A percentile compares a stretch with the other conserved stretches of the same genome.
phyloP scores from a whole-genome alignment of 2,888 invertebrate species.

The Tridacna crocea region DNA sequence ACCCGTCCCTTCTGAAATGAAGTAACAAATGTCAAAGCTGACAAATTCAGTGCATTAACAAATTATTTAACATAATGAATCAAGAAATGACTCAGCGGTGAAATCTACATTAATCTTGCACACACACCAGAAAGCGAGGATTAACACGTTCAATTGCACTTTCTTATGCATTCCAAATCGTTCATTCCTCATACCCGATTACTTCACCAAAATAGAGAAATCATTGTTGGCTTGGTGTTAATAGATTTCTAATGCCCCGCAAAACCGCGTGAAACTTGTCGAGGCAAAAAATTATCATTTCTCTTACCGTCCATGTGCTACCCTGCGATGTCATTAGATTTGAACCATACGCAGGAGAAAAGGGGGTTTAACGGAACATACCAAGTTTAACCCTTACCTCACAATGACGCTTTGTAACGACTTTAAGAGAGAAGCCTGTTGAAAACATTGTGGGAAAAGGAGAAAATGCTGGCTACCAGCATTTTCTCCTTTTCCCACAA shows the following conservation, averaged over 20 bases:
- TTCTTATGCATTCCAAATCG: constrained; percentile 16
- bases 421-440: too few relatives aligned
- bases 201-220: constrained; percentile 16
- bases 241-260: constrained; percentile 19
- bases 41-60: not conserved
- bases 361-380: too few relatives aligned
- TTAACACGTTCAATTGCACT: constrained; percentile 24
- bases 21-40: too few relatives aligned
- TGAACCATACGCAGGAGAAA: too few relatives aligned
- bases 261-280: not conserved
- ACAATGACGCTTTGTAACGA: too few relatives aligned
- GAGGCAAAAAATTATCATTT: constrained; percentile 1
- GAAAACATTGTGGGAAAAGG: too few relatives aligned
- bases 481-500: too few relatives aligned
- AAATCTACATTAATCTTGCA: constrained; percentile 15
- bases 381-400: too few relatives aligned
- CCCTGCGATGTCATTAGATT: constrained; percentile 46
- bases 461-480: too few relatives aligned
- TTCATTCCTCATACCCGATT: constrained; percentile 10
- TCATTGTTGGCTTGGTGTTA: constrained; percentile 14
- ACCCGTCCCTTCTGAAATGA: too few relatives aligned
- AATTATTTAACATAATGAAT: constrained; percentile 1
- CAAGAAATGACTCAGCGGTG: not conserved
- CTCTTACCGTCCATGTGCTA: constrained; percentile 32
- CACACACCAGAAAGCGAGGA: not conserved